A percentile compares a stretch with the other conserved stretches of the same genome.
These are phyloP conservation scores for crab-eating macaque (Macaca fascicularis) DNA, from an alignment of 2,113 vertebrate species.

Conservation along the genomic window DNA sequence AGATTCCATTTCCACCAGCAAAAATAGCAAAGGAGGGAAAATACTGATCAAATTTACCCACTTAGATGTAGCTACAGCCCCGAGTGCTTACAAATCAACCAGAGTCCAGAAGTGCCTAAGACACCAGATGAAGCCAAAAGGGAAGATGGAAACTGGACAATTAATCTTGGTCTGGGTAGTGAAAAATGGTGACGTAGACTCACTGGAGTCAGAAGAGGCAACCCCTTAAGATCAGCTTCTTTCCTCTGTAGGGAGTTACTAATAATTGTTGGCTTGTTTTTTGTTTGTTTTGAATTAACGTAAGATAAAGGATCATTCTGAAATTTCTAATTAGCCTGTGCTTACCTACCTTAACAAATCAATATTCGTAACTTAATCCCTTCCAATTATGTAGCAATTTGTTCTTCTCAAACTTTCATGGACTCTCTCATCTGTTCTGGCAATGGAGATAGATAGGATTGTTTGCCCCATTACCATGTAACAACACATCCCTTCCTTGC, in stretches of 20 bases:
- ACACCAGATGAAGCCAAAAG: background rate
- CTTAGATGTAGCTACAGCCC: background rate
- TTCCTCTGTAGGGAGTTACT: background rate
- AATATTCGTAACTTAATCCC: background rate
- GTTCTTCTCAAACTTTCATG: constrained; percentile 14
- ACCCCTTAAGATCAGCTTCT: background rate
- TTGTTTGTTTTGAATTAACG: background rate
- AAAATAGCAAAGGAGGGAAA: background rate
- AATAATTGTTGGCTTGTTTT: background rate
- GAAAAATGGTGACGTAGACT: background rate
- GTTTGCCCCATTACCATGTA: background rate
- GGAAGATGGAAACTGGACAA: background rate
- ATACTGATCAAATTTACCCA: background rate
- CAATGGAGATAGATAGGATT: background rate
- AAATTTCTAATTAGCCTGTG: background rate
- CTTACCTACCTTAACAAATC: background rate
- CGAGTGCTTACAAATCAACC: background rate
- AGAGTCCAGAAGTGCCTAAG: background rate
- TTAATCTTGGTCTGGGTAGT: background rate
- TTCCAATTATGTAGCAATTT: background rate
- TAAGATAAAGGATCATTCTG: background rate
- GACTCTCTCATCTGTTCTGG: background rate
- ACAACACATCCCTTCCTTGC: background rate
- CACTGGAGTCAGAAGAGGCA: background rate
- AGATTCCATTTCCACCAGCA: background rate